Evolutionary conservation across 2,888 invertebrate species (phyloP), one percentile per base, ranked within the genome.

Genomic region (Pollenia angustigena): DNA sequence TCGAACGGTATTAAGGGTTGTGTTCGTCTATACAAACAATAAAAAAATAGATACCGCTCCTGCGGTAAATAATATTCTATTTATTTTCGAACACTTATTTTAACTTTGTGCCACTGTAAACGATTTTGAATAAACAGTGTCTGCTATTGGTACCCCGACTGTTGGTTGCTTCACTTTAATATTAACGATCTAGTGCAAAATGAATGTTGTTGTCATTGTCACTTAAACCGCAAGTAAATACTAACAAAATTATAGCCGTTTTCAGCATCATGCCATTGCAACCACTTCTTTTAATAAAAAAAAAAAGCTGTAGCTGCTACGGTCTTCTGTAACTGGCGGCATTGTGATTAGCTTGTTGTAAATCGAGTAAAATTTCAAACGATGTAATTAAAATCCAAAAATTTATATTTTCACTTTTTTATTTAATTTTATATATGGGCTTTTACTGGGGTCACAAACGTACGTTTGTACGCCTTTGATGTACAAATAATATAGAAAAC

Each of bases 141-240:
- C 1, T 50, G 32, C n/a, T 56, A 12, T 58, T 56, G 64, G 14
- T 52, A 40, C 48, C 42, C 40, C 14, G 40, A n/a, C 44, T 78
- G 48, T 72, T 32, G 23, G 48, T 72, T 32, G 23, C 58, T 44
- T 14, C 9, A 6, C 18, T 42, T 75, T 14, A 40, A 16, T 32
- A 54, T 66, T 50, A n/a, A 11, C 16, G 4, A 46, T 44, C 14
- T 7, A 62, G 60, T 64, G 48, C 32, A 54, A 69, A 85, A 60
- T 85, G 56, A 80, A 75, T 74, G 80, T 75, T 75, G 71, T 83
- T 62, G 74, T 46, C 75, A 72, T 80, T 58, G 69, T 62, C 48
- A 72, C 80, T 62, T 14, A 2, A 64, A 48, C 68, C 81, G 4
- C 72, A 64, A 69, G 79, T 62, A 56, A 68, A 40, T 68, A n/a